Percentiles rank a stretch among this genome's conserved stretches.
Evolutionary conservation across 2,888 invertebrate genomes (phyloP).

Genomic region (Hirtodrosophila trivittata): DNA sequence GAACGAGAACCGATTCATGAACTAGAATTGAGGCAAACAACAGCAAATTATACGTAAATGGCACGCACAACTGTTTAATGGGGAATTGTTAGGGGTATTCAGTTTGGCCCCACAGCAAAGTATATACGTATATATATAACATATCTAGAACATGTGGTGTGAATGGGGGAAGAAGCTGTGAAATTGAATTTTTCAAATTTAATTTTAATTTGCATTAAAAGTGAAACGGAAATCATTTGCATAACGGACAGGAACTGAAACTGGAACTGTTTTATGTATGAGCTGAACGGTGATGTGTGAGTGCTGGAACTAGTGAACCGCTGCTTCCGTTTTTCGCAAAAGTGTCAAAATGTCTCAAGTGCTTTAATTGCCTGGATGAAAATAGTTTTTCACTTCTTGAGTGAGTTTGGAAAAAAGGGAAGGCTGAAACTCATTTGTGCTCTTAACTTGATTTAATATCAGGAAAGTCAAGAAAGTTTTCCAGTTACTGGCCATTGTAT

Average conservation of each 20-base stretch:
- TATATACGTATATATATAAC: too few species aligned
- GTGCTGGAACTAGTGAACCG: constrained; percentile 11
- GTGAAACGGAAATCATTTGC: constrained; percentile 65
- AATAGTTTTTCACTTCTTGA: too few species aligned
- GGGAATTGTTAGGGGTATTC: constrained; percentile 3
- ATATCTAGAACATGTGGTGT: constrained; percentile 33
- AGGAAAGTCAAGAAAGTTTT: constrained; percentile 26
- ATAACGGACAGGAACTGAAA: constrained; percentile 14
- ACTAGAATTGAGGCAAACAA: constrained; percentile 38
- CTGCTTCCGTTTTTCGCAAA: constrained; percentile 22
- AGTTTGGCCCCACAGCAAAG: too few species aligned
- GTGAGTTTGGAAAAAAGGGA: neutral
- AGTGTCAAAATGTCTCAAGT: constrained; percentile 62
- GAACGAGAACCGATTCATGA: constrained; percentile 24
- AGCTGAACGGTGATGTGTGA: neutral
- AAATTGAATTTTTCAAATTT: constrained; percentile 26
- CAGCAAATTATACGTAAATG: constrained; percentile 15
- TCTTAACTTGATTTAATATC: constrained; percentile 20
- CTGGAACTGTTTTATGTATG: neutral
- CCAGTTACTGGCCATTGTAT: neutral
- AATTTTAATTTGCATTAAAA: constrained; percentile 61
- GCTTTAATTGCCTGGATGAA: constrained; percentile 54
- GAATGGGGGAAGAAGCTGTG: constrained; percentile 21
- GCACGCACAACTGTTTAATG: constrained; percentile 61
- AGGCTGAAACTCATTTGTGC: constrained; percentile 34